These are phyloP conservation scores for Rhipidura dahli DNA, from an alignment of 2,113 vertebrate genomes.

Conservation along the genomic window DNA sequence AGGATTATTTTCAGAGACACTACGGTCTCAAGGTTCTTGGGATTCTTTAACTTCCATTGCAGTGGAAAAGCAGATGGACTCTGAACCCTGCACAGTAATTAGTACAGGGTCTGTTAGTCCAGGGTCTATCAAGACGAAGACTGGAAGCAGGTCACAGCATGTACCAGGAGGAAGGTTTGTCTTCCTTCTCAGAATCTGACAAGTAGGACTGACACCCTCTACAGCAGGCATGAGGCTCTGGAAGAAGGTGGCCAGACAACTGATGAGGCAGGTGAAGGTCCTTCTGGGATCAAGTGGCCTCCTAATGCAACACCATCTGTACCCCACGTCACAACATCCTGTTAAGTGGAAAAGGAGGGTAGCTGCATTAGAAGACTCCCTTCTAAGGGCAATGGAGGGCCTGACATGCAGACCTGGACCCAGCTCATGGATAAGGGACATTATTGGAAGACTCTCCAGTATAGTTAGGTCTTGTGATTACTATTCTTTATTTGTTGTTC, in stretches of 20 bases:
- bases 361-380: neutral
- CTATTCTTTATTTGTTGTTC: neutral
- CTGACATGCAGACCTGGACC: neutral
- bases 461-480: neutral
- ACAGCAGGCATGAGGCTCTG: neutral
- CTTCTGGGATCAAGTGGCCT: neutral
- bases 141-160: neutral
- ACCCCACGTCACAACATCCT: rapidly evolving
- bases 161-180: neutral
- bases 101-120: neutral
- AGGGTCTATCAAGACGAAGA: neutral
- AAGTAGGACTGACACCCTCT: neutral
- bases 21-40: neutral
- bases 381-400: neutral
- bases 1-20: neutral
- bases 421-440: neutral
- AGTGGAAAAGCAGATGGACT: neutral
- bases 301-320: neutral
- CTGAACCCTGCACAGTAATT: neutral
- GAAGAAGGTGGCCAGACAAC: neutral
- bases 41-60: neutral
- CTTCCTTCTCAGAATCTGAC: neutral
- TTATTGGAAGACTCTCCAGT: neutral
- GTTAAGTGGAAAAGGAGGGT: neutral
- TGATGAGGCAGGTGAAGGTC: neutral